Conservation (phyloP, 2,113 vertebrate genomes). For the Castor canadensis region DNA sequence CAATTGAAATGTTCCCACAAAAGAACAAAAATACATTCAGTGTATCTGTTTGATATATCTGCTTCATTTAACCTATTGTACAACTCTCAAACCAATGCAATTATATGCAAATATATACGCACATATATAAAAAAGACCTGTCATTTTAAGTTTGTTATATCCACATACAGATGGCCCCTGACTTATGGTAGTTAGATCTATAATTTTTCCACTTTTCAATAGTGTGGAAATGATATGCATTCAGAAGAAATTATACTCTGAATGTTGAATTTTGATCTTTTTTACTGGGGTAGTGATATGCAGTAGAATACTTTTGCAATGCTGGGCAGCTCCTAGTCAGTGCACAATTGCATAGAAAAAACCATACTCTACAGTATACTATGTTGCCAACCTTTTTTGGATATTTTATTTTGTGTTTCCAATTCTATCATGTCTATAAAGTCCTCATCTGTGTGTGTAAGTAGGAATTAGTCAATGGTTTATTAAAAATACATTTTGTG, state of each 20-base stretch:
- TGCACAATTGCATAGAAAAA: neutral
- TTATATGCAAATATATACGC: neutral
- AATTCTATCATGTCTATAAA: neutral
- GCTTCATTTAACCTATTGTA: neutral
- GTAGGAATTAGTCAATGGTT: neutral
- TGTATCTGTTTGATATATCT: neutral
- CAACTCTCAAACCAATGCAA: neutral
- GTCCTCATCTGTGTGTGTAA: neutral
- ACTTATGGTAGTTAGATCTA: too few relatives aligned
- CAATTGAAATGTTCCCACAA: neutral
- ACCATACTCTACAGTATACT: too few relatives aligned
- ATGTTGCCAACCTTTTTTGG: neutral
- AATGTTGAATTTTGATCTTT: too few relatives aligned
- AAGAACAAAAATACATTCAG: neutral
- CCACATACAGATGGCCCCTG: too few relatives aligned
- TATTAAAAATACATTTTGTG: neutral
- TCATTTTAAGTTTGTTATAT: too few relatives aligned
- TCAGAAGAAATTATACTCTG: too few relatives aligned
- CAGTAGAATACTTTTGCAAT: neutral
- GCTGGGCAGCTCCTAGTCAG: neutral
- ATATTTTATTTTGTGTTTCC: neutral
- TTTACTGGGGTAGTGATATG: fast-evolving
- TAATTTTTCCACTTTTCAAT: too few relatives aligned
- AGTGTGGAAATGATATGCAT: too few relatives aligned
- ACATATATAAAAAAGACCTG: neutral